Evolutionary conservation across 2,797 vertebrate species (phyloP), one percentile per base, ranked within the genome.

Genomic region (Bovichtus diacanthus): DNA sequence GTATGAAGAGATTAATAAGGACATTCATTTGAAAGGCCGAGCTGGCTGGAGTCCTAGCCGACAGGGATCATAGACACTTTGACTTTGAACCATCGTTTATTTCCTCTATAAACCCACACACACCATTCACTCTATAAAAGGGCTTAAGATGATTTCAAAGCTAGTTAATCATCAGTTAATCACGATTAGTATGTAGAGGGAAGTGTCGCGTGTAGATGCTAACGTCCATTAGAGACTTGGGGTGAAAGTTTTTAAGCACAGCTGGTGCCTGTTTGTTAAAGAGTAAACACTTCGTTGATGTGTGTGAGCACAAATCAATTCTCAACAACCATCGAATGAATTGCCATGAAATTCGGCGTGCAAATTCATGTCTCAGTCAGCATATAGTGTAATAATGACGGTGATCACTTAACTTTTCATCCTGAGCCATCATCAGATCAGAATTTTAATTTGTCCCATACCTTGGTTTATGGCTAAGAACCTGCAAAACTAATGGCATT

Each of bases 201-300:
- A 65, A 74, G 72, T 6, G 19, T 27, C 2, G 18, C 16, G 51
- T 67, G 55, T 44, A 49, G 54, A 80, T 81, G 66, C 43, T 70
- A 31, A 65, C 56, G 39, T 67, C 54, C 64, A 81, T 74, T 68
- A 63, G 18, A 18, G n/a, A 31, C 44, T 8, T 60, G 44, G 56
- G 54, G 23, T 27, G 53, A 46, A 34, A 39, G 9, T 46, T 72
- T 79, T 65, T 13, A 50, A 63, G 16, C 76, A 65, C 80, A 87
- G 76, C 62, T 80, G 80, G n/a, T 56, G 44, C 13, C n/a, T 4
- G 29, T 77, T 72, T 70, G 67, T 65, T 49, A 82, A 70, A 62
- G 50, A 63, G 46, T 46, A 64, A 74, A 77, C 38, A 59, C 43
- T 50, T 29, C 8, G 6, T n/a, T 29, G 4, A 62, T 41, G 41